Conservation (phyloP, 2,797 vertebrate genomes). For the Lithobates sylvaticus region DNA sequence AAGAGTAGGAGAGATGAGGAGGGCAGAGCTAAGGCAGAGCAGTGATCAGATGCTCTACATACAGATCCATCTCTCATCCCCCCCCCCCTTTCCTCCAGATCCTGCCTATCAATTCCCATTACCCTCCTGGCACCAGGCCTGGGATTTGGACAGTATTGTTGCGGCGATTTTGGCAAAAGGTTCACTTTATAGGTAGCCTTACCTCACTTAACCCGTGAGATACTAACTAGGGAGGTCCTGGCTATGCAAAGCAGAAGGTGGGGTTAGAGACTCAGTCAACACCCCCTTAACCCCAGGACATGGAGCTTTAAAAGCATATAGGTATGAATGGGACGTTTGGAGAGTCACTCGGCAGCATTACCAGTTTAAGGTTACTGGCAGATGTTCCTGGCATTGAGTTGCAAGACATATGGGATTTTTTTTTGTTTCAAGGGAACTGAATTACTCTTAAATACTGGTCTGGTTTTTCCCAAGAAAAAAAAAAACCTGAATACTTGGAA, state of each 20-base stretch:
- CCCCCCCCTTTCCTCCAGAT: constrained; percentile 9
- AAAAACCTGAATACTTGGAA: neutral
- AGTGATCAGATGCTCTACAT: constrained; percentile 55
- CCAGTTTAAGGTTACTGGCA: constrained; percentile 55
- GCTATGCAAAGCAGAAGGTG: constrained; percentile 49
- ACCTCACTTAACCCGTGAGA: constrained; percentile 57
- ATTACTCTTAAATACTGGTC: constrained; percentile 38
- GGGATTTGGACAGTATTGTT: constrained; percentile 52
- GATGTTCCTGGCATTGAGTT: constrained; percentile 50
- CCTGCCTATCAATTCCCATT: constrained; percentile 39
- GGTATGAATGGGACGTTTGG: constrained; percentile 55
- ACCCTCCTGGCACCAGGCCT: constrained; percentile 58
- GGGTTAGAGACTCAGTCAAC: constrained; percentile 43
- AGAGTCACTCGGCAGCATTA: constrained; percentile 21
- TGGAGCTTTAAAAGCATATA: constrained; percentile 12
- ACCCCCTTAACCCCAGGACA: constrained; percentile 50
- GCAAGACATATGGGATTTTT: constrained; percentile 46
- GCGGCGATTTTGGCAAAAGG: constrained; percentile 54
- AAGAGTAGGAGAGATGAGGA: constrained; percentile 66
- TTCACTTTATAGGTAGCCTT: constrained; percentile 39
- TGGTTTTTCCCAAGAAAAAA: constrained; percentile 9
- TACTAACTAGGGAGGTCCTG: constrained; percentile 16
- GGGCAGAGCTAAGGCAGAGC: constrained; percentile 61
- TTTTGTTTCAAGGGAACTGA: constrained; percentile 12
- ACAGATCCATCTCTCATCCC: constrained; percentile 36